Conservation (phyloP, 2,113 vertebrate species). For the Tachysurus vachellii region DNA sequence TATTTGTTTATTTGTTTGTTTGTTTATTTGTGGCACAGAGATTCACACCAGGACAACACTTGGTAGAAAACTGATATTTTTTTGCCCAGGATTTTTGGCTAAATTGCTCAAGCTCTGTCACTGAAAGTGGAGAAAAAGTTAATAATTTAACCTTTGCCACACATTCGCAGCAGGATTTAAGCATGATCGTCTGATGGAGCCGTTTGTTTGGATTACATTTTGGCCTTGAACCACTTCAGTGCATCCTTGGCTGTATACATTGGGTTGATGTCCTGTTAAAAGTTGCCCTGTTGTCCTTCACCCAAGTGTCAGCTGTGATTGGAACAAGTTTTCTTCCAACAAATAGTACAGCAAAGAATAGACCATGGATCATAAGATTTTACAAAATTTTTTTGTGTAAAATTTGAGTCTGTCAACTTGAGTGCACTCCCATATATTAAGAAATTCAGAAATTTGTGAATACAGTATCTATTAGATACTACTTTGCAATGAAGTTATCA, state of each 20-base stretch:
- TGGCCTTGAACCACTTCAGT: background rate
- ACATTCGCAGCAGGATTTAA: background rate
- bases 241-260: background rate
- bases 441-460: no score
- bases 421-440: background rate
- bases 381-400: no score
- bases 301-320: no score
- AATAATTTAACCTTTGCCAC: background rate
- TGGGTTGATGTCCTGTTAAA: background rate
- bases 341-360: background rate
- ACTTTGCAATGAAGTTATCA: background rate
- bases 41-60: background rate
- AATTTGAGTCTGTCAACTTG: no score
- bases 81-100: background rate
- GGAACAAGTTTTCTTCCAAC: background rate
- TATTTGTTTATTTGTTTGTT: background rate
- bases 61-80: background rate
- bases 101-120: background rate
- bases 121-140: background rate
- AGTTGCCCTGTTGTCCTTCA: no score
- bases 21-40: background rate
- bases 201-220: background rate
- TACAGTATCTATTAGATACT: no score
- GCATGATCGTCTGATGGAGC: no score
- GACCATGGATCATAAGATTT: background rate